These are phyloP conservation scores for Polyergus mexicanus DNA, from an alignment of 1,140 invertebrate genomes.

Conservation along the genomic window DNA sequence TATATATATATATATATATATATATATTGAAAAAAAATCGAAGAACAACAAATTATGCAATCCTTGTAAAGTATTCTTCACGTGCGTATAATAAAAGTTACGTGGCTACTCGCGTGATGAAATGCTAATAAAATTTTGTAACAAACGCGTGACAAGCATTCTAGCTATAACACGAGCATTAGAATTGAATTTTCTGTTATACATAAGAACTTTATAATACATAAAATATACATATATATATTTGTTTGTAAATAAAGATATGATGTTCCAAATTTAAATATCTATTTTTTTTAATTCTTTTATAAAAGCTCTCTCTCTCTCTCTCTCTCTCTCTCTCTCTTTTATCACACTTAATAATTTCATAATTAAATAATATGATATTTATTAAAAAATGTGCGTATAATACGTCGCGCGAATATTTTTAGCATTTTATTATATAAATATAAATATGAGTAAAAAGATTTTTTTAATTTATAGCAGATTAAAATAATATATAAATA, in stretches of 20 bases:
- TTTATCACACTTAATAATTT: background rate
- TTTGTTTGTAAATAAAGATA: background rate
- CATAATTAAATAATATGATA: background rate
- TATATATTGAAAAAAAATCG: background rate
- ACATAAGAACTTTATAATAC: background rate
- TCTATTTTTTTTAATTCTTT: background rate
- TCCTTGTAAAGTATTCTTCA: background rate
- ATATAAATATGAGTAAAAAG: background rate
- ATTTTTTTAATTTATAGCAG: background rate
- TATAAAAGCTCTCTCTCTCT: background rate
- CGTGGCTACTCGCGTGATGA: slow-evolving; percentile 39
- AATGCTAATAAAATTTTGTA: slow-evolving; percentile 43
- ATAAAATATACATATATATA: background rate
- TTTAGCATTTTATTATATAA: background rate
- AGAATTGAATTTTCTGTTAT: slow-evolving; percentile 14
- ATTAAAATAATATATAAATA: background rate
- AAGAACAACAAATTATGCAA: slow-evolving; percentile 44
- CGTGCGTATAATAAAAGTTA: slow-evolving; percentile 34
- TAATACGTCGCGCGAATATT: background rate
- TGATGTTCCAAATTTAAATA: background rate
- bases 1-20: slow-evolving; percentile 13
- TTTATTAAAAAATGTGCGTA: background rate
- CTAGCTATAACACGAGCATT: background rate
- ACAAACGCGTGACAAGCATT: slow-evolving; percentile 33
- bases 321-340: no score